phyloP scores from a whole-genome alignment of 2,113 vertebrate genomes.

The Stigmatopora argus region DNA sequence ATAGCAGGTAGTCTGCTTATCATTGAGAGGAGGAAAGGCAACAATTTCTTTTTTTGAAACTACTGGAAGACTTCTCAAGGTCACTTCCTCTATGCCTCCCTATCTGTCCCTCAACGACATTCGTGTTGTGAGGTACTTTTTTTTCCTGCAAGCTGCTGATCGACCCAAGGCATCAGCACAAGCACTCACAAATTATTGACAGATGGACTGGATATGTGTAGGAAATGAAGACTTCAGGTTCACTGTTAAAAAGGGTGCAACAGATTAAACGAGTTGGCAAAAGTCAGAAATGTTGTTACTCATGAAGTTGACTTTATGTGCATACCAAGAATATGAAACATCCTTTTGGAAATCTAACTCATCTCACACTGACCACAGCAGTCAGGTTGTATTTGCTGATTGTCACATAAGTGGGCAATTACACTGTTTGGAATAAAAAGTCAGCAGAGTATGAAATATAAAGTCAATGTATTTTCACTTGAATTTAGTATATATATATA shows the following conservation, averaged over 20 bases:
- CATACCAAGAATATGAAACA: neutral
- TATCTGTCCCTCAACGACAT: slow-evolving; percentile 66
- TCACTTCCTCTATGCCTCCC: slow-evolving; percentile 71
- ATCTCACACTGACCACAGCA: neutral
- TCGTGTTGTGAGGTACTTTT: slow-evolving; percentile 77
- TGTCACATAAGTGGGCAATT: no score
- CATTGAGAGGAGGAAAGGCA: slow-evolving; percentile 11
- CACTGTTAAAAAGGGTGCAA: slow-evolving; percentile 13
- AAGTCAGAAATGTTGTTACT: slow-evolving; percentile 47
- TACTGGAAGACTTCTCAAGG: slow-evolving; percentile 72
- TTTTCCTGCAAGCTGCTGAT: slow-evolving; percentile 69
- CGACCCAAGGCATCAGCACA: slow-evolving; percentile 44
- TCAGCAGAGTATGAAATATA: no score
- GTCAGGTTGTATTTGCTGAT: no score
- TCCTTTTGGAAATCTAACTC: neutral
- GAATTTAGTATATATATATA: no score
- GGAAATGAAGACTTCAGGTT: slow-evolving; percentile 14
- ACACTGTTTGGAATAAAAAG: no score
- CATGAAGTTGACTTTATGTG: neutral
- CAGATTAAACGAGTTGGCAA: neutral
- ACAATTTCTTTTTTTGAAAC: neutral
- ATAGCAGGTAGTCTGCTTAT: slow-evolving; percentile 27
- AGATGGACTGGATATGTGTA: slow-evolving; percentile 35
- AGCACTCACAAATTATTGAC: slow-evolving; percentile 31
- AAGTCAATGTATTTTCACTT: no score